Conservation (phyloP, 2,888 invertebrate species). For the Strigamia maritima region DNA sequence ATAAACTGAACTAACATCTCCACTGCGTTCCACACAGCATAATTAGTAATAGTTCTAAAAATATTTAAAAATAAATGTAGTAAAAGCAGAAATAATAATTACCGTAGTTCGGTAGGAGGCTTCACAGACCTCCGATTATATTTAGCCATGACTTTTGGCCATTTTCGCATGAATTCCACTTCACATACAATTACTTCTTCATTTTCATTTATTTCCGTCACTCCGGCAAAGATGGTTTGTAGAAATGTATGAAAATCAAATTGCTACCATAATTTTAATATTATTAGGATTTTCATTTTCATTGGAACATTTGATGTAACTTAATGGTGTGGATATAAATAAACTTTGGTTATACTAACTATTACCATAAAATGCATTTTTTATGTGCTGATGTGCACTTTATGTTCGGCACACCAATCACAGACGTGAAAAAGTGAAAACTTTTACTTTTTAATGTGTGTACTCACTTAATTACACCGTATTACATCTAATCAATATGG, state of each 20-base stretch:
- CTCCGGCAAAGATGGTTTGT: not conserved
- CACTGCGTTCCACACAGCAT: not conserved
- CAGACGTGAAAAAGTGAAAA: too few species aligned
- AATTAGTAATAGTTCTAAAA: constrained; percentile 2
- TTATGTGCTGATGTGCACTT: too few species aligned
- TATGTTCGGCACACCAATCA: too few species aligned
- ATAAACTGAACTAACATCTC: not conserved
- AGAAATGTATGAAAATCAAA: not conserved
- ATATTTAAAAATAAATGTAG: not conserved
- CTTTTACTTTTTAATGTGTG: too few species aligned
- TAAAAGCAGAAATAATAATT: too few species aligned
- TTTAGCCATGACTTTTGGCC: not conserved
- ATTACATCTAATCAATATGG: too few species aligned
- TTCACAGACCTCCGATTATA: constrained; percentile 16
- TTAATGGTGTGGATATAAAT: too few species aligned
- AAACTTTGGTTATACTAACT: too few species aligned
- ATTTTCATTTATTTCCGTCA: not conserved
- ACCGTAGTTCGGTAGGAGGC: too few species aligned
- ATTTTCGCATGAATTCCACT: constrained; percentile 12
- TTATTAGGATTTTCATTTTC: too few species aligned
- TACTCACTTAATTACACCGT: not conserved
- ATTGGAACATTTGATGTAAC: too few species aligned
- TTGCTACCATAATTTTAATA: not conserved
- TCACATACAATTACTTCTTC: constrained; percentile 11
- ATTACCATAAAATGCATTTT: too few species aligned